phyloP scores from a whole-genome alignment of 53 echinoderm and acorn worm genomes.

The Zoroaster sp. region DNA sequence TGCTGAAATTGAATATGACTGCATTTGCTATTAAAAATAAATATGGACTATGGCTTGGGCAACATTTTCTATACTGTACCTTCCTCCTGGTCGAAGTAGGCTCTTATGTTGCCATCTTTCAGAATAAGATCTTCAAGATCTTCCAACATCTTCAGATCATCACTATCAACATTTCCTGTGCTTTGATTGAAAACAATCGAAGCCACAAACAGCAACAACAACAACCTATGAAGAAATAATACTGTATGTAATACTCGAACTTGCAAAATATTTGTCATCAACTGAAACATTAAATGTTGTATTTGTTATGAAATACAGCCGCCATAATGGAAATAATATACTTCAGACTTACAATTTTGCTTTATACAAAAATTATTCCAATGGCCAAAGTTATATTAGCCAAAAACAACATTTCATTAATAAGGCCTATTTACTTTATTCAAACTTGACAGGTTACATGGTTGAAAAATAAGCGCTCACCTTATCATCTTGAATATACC shows the following conservation, averaged over 20 bases:
- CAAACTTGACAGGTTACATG: background rate
- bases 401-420: too few relatives aligned
- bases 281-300: too few relatives aligned
- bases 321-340: too few relatives aligned
- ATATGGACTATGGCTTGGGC: too few relatives aligned
- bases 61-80: too few relatives aligned
- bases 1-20: too few relatives aligned
- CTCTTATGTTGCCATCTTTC: background rate
- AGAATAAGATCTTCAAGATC: constrained; percentile 11
- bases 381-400: too few relatives aligned
- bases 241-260: background rate
- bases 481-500: background rate
- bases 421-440: too few relatives aligned
- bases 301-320: too few relatives aligned
- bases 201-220: background rate
- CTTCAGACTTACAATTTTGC: too few relatives aligned
- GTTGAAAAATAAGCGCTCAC: background rate
- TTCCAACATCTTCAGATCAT: background rate
- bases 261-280: background rate
- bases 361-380: too few relatives aligned
- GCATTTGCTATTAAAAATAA: too few relatives aligned
- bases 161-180: background rate
- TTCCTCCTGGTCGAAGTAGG: background rate
- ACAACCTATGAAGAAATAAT: background rate
- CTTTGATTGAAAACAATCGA: background rate